Conservation (phyloP, 1,140 invertebrate genomes). For the Acyrthosiphon pisum region DNA sequence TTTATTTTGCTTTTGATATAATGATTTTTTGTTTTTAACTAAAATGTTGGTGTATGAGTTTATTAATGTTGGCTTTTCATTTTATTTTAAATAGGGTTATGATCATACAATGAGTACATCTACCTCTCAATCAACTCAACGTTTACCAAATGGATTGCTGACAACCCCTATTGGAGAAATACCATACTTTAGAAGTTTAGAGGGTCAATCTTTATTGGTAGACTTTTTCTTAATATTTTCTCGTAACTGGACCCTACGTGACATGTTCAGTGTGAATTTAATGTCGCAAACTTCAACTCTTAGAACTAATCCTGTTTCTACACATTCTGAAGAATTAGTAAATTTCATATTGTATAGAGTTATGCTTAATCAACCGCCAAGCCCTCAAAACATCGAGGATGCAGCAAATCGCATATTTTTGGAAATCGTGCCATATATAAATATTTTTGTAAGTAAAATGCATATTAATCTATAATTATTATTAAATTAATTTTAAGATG, state of each 20-base stretch:
- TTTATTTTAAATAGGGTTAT: neutral
- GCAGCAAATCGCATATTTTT: conserved; percentile 38
- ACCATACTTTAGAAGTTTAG: conserved; percentile 29
- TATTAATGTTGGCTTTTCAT: neutral
- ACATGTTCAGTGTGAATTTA: conserved; percentile 22
- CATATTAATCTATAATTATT: neutral
- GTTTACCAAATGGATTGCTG: neutral
- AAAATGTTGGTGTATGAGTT: neutral
- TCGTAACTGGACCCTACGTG: conserved; percentile 33
- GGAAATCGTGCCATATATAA: conserved; percentile 31
- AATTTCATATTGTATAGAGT: conserved; percentile 28
- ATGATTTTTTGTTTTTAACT: neutral
- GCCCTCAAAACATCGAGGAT: neutral
- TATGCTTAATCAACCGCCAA: conserved; percentile 21
- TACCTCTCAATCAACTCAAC: neutral
- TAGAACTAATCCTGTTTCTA: neutral
- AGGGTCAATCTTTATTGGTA: conserved; percentile 22
- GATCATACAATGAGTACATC: neutral
- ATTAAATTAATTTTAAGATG: neutral
- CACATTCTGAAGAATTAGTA: neutral
- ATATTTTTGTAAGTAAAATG: conserved; percentile 38
- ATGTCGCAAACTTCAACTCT: neutral
- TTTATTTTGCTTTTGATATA: too few relatives aligned
- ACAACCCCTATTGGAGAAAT: conserved; percentile 21
- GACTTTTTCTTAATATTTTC: conserved; percentile 27